Percentiles rank a stretch among this genome's conserved stretches.
Evolutionary conservation across 2,113 vertebrate species (phyloP).

Genomic region (Pedetes capensis): DNA sequence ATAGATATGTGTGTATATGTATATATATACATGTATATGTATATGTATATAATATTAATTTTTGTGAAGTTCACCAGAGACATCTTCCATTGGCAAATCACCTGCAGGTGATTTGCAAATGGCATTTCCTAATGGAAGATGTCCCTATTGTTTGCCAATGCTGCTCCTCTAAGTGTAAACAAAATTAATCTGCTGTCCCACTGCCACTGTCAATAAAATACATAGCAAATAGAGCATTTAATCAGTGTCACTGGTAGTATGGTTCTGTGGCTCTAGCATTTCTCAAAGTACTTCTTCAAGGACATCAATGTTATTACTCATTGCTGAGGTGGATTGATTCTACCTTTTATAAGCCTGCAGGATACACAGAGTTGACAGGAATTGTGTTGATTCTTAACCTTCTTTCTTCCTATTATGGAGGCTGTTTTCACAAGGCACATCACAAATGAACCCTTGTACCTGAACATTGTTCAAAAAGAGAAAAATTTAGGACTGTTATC

Average conservation of each 20-base stretch:
- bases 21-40: no score
- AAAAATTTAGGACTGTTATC: conserved; percentile 60
- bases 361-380: conserved; percentile 72
- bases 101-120: background rate
- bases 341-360: conserved; percentile 73
- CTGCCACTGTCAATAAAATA: conserved; percentile 64
- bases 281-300: conserved; percentile 79
- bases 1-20: no score
- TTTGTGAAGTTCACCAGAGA: conserved; percentile 22
- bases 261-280: conserved; percentile 72
- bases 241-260: conserved; percentile 60
- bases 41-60: conserved; percentile 36
- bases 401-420: conserved; percentile 66
- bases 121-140: background rate
- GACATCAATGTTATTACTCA: conserved; percentile 78
- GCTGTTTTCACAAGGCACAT: conserved; percentile 73
- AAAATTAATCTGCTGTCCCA: background rate
- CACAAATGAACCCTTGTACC: conserved; percentile 61
- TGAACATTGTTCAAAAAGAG: conserved; percentile 1
- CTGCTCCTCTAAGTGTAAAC: background rate
- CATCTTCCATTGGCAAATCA: no score
- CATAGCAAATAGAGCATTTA: conserved; percentile 56
- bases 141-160: background rate
- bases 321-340: conserved; percentile 75
- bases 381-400: conserved; percentile 65